phyloP scores from a whole-genome alignment of 2,113 vertebrate genomes.

The Cercocebus atys region DNA sequence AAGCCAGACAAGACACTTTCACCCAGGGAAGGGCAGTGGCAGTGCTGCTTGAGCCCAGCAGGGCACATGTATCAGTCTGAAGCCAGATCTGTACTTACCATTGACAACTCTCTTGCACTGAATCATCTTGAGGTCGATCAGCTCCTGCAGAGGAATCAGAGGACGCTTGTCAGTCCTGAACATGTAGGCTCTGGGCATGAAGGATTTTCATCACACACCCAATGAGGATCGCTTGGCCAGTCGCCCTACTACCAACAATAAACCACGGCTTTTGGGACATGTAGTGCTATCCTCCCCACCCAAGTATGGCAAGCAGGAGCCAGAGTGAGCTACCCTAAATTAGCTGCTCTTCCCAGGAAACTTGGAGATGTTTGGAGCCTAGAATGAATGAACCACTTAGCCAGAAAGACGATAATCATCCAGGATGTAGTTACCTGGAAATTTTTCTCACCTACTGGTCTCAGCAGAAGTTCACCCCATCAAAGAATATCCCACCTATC shows the following conservation, averaged over 20 bases:
- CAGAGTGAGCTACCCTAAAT: neutral
- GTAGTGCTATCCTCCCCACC: neutral
- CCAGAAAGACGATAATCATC: neutral
- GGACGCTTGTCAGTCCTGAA: neutral
- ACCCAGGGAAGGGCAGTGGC: neutral
- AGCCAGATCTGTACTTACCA: slow-evolving; percentile 83
- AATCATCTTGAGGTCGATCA: slow-evolving; percentile 97
- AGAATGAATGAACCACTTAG: neutral
- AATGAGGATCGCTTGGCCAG: neutral
- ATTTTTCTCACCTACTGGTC: neutral
- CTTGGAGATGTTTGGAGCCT: neutral
- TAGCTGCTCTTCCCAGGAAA: neutral
- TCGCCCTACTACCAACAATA: neutral
- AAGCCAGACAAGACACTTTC: neutral
- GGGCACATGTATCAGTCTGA: neutral
- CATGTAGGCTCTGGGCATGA: neutral
- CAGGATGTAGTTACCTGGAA: neutral
- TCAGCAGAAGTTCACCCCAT: neutral
- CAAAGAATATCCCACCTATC: neutral
- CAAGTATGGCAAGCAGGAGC: neutral
- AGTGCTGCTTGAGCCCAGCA: neutral
- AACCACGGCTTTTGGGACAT: neutral
- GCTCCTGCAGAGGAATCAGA: slow-evolving; percentile 87
- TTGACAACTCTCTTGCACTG: slow-evolving; percentile 94
- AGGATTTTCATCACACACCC: neutral